phyloP scores from a whole-genome alignment of 1,140 invertebrate genomes.

The Acromyrmex charruanus region DNA sequence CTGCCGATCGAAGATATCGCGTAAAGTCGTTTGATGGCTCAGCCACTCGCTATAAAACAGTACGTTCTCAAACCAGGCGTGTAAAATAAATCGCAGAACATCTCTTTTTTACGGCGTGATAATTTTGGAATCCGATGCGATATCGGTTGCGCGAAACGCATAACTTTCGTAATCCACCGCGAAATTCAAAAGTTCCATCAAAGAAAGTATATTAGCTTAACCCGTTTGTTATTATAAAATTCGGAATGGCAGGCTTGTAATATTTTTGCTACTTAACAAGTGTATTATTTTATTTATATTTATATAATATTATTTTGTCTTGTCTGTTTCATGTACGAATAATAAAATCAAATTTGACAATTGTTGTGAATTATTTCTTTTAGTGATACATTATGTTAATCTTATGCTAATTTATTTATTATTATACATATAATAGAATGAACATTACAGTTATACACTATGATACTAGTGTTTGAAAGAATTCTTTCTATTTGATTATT shows the following conservation, averaged over 20 bases:
- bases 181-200: background rate
- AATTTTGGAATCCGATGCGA: background rate
- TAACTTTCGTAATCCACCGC: background rate
- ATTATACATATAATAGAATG: background rate
- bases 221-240: background rate
- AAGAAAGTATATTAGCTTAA: background rate
- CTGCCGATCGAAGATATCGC: constrained; percentile 54
- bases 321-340: background rate
- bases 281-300: background rate
- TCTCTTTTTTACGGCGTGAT: constrained; percentile 4
- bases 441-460: background rate
- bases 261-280: background rate
- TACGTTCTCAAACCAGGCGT: constrained; percentile 27
- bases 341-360: background rate
- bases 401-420: constrained; percentile 4
- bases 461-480: constrained; percentile 7
- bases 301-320: background rate
- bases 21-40: background rate
- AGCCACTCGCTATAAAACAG: constrained; percentile 51
- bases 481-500: constrained; percentile 31
- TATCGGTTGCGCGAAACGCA: background rate
- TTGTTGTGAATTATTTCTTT: background rate
- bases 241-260: background rate
- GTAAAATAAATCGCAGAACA: constrained; percentile 57
- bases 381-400: background rate